Conservation (phyloP, 2,113 vertebrate species). For the Kryptolebias marmoratus region DNA sequence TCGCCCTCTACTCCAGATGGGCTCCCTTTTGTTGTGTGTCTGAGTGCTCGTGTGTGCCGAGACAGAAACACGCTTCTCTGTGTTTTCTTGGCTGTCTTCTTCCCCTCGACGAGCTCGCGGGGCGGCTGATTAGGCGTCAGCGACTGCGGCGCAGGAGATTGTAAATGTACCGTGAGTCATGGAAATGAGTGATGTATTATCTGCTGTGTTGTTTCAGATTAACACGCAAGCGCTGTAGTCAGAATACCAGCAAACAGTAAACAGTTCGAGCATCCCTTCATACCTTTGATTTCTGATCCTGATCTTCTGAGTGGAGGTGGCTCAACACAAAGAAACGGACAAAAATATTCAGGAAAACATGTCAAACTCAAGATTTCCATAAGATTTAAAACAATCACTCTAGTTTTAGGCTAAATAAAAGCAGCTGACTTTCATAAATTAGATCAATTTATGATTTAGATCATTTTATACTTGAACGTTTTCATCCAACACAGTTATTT, state of each 20-base stretch:
- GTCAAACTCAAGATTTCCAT: too few species aligned
- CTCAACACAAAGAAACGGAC: too few species aligned
- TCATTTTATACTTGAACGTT: too few species aligned
- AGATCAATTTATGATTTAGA: too few species aligned
- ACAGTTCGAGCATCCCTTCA: neutral
- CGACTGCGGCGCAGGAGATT: neutral
- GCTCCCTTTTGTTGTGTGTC: conserved; percentile 58
- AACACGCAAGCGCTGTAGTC: neutral
- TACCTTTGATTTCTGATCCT: neutral
- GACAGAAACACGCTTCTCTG: conserved; percentile 28
- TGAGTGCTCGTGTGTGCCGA: conserved; percentile 13
- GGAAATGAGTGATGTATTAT: conserved; percentile 10
- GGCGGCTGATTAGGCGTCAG: conserved; percentile 12
- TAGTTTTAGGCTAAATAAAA: too few species aligned
- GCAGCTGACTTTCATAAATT: too few species aligned
- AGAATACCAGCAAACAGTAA: neutral
- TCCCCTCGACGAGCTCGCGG: conserved; percentile 7
- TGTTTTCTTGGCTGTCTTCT: conserved; percentile 1
- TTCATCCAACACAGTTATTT: too few species aligned
- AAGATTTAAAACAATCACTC: too few species aligned
- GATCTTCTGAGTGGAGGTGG: neutral
- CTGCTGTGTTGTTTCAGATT: neutral
- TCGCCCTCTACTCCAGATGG: conserved; percentile 70
- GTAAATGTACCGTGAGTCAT: conserved; percentile 7
- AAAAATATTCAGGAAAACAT: too few species aligned